Evolutionary conservation across 1,140 invertebrate species (phyloP), one percentile per base, ranked within the genome.

Genomic region (Neelides sp.): DNA sequence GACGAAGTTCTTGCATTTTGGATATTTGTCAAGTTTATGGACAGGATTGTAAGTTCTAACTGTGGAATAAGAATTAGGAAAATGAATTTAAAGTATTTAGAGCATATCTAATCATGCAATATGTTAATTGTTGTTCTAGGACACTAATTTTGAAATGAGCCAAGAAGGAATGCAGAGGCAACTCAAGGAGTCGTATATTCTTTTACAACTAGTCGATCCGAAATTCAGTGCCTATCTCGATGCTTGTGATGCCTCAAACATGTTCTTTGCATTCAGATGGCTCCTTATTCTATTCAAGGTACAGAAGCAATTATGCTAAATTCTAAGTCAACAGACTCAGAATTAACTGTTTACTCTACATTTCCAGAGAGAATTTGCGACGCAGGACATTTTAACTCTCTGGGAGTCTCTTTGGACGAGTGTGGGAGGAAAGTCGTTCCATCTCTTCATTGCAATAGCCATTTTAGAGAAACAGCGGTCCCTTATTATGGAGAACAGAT

Each of bases 1-100:
- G 83, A 89, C 66, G 93, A 98, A 73, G 80, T 89, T 4, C 90
- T 98, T 68, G 81, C 91, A 1, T 99, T 99, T 75, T 99, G 96
- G 96, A 96, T 91, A 68, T 99, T 99, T 71, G 91, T 90, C 44
- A 91, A 90, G n/a, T 90, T 97, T 55, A 98, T 99, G 91, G 79
- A 97, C 48, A 80, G 79, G 74, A 80, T 95, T 65, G 89, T 92
- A 68, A 77, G 73, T 75, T 48, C 41, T 34, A 55, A 47, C n/a
- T n/a, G 50, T 28, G 20, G 46, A 53, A 37, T 23, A 42, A 40
- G 5, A 19, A 28, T 13, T 23, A n/a, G n/a, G n/a, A n/a, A n/a
- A n/a, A n/a, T n/a, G n/a, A n/a, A n/a, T n/a, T n/a, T n/a, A n/a
- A n/a, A n/a, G n/a, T n/a, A n/a, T n/a, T n/a, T n/a, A n/a, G n/a